Evolutionary conservation across 92 coral and sea anemone species (phyloP).

Genomic region (Muricea muricata): DNA sequence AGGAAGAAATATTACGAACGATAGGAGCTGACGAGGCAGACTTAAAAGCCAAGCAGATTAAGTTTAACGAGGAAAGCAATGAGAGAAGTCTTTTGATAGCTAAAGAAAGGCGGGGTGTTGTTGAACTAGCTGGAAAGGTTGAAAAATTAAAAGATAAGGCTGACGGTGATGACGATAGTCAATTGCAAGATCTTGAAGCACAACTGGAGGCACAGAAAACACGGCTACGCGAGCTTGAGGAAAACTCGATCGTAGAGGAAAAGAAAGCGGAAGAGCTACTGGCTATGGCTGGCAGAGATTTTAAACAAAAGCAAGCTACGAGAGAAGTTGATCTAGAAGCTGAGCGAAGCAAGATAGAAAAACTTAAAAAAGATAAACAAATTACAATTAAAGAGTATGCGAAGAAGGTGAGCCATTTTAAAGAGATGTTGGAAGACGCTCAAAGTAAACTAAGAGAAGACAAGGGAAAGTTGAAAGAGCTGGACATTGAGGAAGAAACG

Average conservation of each 20-base stretch:
- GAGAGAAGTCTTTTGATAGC: neutral
- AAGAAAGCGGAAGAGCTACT: slow-evolving; percentile 69
- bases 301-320: slow-evolving; percentile 63
- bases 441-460: slow-evolving; percentile 75
- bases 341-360: slow-evolving; percentile 71
- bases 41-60: slow-evolving; percentile 58
- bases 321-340: slow-evolving; percentile 75
- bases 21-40: slow-evolving; percentile 70
- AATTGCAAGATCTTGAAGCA: slow-evolving; percentile 53
- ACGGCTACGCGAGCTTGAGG: slow-evolving; percentile 72
- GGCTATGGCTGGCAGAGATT: slow-evolving; percentile 49
- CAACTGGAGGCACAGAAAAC: slow-evolving; percentile 53
- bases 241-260: slow-evolving; percentile 58
- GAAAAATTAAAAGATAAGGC: slow-evolving; percentile 57
- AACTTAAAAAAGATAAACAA: slow-evolving; percentile 69
- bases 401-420: slow-evolving; percentile 72
- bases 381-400: slow-evolving; percentile 76
- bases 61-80: slow-evolving; percentile 22
- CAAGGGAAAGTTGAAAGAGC: slow-evolving; percentile 75
- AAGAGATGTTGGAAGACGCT: slow-evolving; percentile 75
- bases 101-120: slow-evolving; percentile 35
- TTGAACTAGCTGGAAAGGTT: slow-evolving; percentile 61
- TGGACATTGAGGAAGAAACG: slow-evolving; percentile 69
- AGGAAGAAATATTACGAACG: slow-evolving; percentile 65
- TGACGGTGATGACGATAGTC: slow-evolving; percentile 15